These are phyloP conservation scores for Drosophila mauritiana DNA, from an alignment of 1,140 invertebrate genomes.

Conservation along the genomic window DNA sequence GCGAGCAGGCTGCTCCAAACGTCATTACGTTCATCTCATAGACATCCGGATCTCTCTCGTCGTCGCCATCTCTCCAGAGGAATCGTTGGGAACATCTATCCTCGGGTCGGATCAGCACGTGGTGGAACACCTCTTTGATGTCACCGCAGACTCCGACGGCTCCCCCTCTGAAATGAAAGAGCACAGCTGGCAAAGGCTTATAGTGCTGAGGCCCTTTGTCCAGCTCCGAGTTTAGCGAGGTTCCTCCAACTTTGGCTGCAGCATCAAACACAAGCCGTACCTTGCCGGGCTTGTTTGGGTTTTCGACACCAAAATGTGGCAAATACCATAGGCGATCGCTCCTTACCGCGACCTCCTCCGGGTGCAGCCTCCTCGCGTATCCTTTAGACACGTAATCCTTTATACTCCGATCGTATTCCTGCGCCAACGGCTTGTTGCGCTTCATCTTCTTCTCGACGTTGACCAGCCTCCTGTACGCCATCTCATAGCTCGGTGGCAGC, in stretches of 20 bases:
- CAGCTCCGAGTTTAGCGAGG: not conserved
- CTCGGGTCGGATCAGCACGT: conserved; percentile 1
- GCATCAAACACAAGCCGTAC: not conserved
- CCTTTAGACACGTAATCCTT: not conserved
- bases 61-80: conserved; percentile 1
- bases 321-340: too few species aligned
- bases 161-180: not conserved
- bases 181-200: not conserved
- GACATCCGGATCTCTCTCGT: too few species aligned
- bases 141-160: not conserved
- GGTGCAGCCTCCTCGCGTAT: too few species aligned
- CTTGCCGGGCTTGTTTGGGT: not conserved
- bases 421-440: not conserved
- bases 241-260: not conserved
- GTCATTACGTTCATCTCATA: not conserved
- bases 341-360: too few species aligned
- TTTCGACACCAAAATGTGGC: too few species aligned
- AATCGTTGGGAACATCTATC: not conserved
- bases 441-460: not conserved
- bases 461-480: not conserved
- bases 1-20: not conserved
- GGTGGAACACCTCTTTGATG: not conserved
- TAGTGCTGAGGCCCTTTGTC: not conserved
- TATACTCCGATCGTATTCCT: not conserved
- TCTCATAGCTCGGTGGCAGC: conserved; percentile 1